Evolutionary conservation across 2,797 vertebrate species (phyloP).

Genomic region (Microtus agrestis): DNA sequence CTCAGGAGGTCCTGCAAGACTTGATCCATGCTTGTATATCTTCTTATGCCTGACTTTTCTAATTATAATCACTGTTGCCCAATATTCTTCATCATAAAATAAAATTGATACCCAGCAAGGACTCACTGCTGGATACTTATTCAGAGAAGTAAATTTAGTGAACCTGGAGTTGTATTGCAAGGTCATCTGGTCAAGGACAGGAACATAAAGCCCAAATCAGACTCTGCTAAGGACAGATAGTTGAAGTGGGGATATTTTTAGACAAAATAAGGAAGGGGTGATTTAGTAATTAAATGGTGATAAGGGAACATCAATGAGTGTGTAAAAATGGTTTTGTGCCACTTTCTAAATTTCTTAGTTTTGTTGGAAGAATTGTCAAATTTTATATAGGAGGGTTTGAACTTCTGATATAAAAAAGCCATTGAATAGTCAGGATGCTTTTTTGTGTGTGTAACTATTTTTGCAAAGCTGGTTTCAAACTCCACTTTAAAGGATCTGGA

Average conservation of each 20-base stretch:
- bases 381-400: not conserved
- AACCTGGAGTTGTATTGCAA: not conserved
- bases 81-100: constrained; percentile 35
- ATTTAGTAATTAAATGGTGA: not conserved
- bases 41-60: not conserved
- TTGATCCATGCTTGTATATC: not conserved
- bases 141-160: not conserved
- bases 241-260: not conserved
- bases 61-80: constrained; percentile 42
- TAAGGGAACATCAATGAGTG: not conserved
- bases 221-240: not conserved
- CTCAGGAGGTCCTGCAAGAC: constrained; percentile 7
- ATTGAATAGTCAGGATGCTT: not conserved
- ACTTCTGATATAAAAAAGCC: not conserved
- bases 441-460: not conserved
- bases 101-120: not conserved
- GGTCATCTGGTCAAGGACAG: not conserved
- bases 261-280: not conserved
- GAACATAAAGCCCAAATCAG: not conserved
- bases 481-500: not conserved
- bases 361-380: not conserved
- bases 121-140: not conserved
- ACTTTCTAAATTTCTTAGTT: not conserved
- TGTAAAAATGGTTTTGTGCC: fast-evolving
- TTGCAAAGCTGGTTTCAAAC: not conserved